Conservation (phyloP, 2,888 invertebrate genomes). For the Mythimna lalbum region DNA sequence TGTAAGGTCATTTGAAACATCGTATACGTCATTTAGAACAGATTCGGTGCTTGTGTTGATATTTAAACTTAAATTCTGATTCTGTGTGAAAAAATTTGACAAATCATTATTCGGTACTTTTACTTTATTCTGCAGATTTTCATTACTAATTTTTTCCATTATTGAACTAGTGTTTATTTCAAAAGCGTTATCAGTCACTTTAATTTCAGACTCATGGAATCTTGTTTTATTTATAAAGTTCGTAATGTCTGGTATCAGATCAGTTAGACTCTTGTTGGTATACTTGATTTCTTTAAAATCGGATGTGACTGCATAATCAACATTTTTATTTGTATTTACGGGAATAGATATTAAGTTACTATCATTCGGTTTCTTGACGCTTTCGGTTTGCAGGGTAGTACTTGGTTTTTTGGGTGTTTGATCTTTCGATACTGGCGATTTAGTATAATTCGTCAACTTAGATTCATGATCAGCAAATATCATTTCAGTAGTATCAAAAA, state of each 20-base stretch:
- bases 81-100: neutral
- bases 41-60: neutral
- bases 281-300: neutral
- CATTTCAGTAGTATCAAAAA: neutral
- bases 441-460: neutral
- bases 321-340: neutral
- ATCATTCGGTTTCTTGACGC: neutral
- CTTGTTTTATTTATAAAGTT: neutral
- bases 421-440: neutral
- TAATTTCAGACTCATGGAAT: neutral
- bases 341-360: neutral
- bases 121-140: neutral
- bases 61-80: neutral
- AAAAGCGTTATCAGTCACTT: neutral
- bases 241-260: neutral
- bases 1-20: neutral
- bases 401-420: neutral
- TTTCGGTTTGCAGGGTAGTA: neutral
- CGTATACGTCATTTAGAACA: neutral
- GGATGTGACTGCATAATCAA: neutral
- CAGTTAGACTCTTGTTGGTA: too few relatives aligned
- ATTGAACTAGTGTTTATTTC: slow-evolving; percentile 12
- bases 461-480: neutral
- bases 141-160: neutral
- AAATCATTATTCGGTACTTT: neutral